These are phyloP conservation scores for Thunnus maccoyii DNA, from an alignment of 2,113 vertebrate genomes.

Conservation along the genomic window DNA sequence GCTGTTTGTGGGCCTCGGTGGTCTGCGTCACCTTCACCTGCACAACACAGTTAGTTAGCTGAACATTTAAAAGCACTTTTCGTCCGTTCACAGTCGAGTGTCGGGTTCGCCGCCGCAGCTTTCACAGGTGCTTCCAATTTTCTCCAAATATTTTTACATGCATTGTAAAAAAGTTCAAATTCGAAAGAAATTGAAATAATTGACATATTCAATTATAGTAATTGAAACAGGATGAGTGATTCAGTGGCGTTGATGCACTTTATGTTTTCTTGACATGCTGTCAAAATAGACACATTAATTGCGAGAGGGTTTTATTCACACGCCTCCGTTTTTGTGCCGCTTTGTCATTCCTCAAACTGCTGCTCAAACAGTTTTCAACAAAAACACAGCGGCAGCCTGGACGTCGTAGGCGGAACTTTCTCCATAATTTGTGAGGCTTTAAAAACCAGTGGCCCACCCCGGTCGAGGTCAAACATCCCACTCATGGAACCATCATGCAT, in stretches of 20 bases:
- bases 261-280: background rate
- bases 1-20: constrained; percentile 74
- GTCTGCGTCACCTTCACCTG: constrained; percentile 86
- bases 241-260: background rate
- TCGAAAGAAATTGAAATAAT: constrained; percentile 4
- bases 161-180: background rate
- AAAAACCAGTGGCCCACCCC: constrained; percentile 42
- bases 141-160: background rate
- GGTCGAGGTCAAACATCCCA: constrained; percentile 38
- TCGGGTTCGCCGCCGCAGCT: background rate
- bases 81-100: background rate
- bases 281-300: constrained; percentile 12
- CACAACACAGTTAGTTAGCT: constrained; percentile 3
- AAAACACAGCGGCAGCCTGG: background rate
- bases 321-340: background rate
- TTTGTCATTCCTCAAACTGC: background rate
- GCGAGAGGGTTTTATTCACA: background rate
- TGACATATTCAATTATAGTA: constrained; percentile 9
- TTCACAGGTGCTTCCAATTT: constrained; percentile 17
- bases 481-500: constrained; percentile 26
- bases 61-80: background rate
- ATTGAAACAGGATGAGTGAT: constrained; percentile 13
- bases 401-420: constrained; percentile 25
- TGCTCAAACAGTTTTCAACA: background rate
- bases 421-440: constrained; percentile 44